phyloP scores from a whole-genome alignment of 2,888 invertebrate genomes.

The Nematopogon swammerdamellus region DNA sequence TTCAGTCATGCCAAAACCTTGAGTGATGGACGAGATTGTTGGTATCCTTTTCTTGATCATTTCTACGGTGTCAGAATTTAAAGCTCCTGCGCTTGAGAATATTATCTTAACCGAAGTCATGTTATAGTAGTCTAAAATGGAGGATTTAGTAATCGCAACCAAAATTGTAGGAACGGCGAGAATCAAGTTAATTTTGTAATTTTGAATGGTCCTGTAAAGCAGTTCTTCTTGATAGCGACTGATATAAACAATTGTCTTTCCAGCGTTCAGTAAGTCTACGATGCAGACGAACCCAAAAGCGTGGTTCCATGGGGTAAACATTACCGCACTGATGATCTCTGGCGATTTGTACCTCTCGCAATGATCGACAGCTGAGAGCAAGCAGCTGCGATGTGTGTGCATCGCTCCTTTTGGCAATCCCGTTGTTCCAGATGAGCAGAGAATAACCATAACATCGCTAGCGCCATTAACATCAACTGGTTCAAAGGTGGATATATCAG shows the following conservation, averaged over 20 bases:
- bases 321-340: too few relatives aligned
- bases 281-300: background rate
- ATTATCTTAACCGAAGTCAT: background rate
- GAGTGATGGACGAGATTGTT: conserved; percentile 26
- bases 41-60: background rate
- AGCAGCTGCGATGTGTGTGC: conserved; percentile 40
- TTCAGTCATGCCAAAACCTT: conserved; percentile 69
- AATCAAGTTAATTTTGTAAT: background rate
- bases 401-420: conserved; percentile 59
- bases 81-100: background rate
- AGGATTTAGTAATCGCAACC: background rate
- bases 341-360: background rate
- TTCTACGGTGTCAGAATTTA: background rate
- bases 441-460: conserved; percentile 16
- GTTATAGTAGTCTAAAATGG: background rate
- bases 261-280: background rate
- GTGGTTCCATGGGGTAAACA: background rate
- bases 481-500: too few relatives aligned
- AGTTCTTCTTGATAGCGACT: background rate
- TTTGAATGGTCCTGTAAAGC: background rate
- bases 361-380: background rate
- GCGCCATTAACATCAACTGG: too few relatives aligned
- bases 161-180: background rate
- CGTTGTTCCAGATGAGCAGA: conserved; percentile 60
- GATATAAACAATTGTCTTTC: background rate